Conservation (phyloP, 2,888 invertebrate species). For the Pseudeuparius sepicola region DNA sequence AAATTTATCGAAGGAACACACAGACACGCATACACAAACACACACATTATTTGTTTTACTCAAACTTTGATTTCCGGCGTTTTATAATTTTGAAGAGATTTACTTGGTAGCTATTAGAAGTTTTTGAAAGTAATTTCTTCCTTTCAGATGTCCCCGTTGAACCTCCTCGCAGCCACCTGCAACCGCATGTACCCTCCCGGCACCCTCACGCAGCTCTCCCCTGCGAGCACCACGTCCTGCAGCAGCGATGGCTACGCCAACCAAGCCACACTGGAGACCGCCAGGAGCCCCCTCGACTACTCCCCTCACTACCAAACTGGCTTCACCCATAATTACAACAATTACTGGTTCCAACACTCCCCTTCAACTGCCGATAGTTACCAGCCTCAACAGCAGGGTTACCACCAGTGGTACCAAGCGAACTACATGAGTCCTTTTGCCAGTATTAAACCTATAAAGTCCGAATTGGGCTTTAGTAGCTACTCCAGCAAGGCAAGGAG, state of each 20-base stretch:
- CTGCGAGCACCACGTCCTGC: constrained; percentile 35
- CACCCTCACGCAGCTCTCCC: constrained; percentile 33
- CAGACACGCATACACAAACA: too few relatives aligned
- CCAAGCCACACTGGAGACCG: constrained; percentile 33
- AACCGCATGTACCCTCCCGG: constrained; percentile 32
- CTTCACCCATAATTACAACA: constrained; percentile 29
- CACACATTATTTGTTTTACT: too few relatives aligned
- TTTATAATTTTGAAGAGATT: too few relatives aligned
- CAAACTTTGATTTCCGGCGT: too few relatives aligned
- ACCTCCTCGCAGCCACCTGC: constrained; percentile 36
- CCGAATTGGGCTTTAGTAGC: constrained; percentile 32
- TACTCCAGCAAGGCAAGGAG: constrained; percentile 49
- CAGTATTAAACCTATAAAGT: constrained; percentile 38
- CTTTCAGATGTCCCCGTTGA: constrained; percentile 36
- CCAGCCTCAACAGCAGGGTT: constrained; percentile 43
- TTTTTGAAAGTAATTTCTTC: too few relatives aligned
- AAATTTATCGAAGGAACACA: too few relatives aligned
- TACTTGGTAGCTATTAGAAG: too few relatives aligned
- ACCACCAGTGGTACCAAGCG: constrained; percentile 42
- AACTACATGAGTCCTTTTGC: constrained; percentile 36
- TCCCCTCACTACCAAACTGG: constrained; percentile 35
- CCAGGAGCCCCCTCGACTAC: constrained; percentile 34
- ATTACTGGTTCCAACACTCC: constrained; percentile 38
- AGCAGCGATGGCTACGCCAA: constrained; percentile 34
- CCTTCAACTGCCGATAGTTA: constrained; percentile 36